Evolutionary conservation across 2,113 vertebrate species (phyloP).

Genomic region (Talpa occidentalis): DNA sequence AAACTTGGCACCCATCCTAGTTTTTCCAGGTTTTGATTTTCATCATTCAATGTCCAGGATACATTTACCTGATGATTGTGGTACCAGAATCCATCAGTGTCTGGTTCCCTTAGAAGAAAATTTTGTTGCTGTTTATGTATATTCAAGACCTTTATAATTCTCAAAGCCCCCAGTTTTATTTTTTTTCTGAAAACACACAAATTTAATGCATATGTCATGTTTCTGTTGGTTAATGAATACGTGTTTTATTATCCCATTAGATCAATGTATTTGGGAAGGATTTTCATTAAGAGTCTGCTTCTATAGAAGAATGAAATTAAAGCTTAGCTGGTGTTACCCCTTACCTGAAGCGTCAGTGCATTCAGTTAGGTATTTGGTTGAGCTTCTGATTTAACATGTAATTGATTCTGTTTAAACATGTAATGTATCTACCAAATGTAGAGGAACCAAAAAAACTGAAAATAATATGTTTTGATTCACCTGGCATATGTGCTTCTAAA

Average conservation of each 20-base stretch:
- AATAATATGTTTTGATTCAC: slow-evolving; percentile 67
- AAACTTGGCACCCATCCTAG: slow-evolving; percentile 59
- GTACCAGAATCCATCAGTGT: neutral
- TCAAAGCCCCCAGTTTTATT: slow-evolving; percentile 32
- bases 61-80: neutral
- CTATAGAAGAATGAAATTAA: slow-evolving; percentile 41
- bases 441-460: slow-evolving; percentile 74
- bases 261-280: neutral
- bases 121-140: slow-evolving; percentile 69
- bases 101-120: slow-evolving; percentile 57
- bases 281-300: slow-evolving; percentile 55
- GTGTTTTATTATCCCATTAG: neutral
- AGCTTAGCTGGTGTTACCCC: slow-evolving; percentile 26
- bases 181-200: slow-evolving; percentile 36
- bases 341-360: slow-evolving; percentile 54
- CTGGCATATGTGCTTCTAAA: slow-evolving; percentile 65
- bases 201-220: slow-evolving; percentile 2
- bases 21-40: slow-evolving; percentile 67
- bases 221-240: neutral
- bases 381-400: slow-evolving; percentile 72
- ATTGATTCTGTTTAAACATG: slow-evolving; percentile 66
- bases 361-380: slow-evolving; percentile 66
- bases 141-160: slow-evolving; percentile 78
- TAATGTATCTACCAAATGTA: slow-evolving; percentile 71
- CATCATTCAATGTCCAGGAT: slow-evolving; percentile 51